phyloP scores from a whole-genome alignment of 2,888 invertebrate genomes.

The Cheilosia urbana region DNA sequence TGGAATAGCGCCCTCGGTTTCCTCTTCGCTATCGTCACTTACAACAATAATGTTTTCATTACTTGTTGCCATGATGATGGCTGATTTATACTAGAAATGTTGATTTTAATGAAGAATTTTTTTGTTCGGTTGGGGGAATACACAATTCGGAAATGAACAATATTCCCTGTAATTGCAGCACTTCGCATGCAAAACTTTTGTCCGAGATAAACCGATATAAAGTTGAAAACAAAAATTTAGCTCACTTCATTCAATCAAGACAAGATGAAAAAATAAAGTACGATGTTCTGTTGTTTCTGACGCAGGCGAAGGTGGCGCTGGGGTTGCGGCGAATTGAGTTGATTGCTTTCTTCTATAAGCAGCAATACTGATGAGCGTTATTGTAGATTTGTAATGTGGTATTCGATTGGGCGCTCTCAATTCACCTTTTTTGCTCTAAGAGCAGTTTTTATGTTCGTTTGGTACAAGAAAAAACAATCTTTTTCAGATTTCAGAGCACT shows the following conservation, averaged over 20 bases:
- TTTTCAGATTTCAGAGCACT: too few relatives aligned
- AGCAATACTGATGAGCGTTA: background rate
- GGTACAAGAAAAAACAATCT: too few relatives aligned
- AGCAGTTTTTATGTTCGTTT: too few relatives aligned
- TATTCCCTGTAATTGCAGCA: too few relatives aligned
- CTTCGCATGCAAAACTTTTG: too few relatives aligned
- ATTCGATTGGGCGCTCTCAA: too few relatives aligned
- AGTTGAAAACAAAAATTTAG: background rate
- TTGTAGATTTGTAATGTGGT: too few relatives aligned
- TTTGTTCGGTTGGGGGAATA: background rate
- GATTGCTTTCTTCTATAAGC: background rate
- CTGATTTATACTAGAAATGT: background rate
- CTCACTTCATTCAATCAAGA: too few relatives aligned
- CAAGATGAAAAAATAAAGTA: too few relatives aligned
- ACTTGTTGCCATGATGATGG: constrained; percentile 60
- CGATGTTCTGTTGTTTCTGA: background rate
- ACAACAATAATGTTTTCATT: constrained; percentile 59
- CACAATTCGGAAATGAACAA: background rate
- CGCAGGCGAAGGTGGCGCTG: constrained; percentile 24
- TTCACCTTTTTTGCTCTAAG: too few relatives aligned
- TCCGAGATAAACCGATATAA: background rate
- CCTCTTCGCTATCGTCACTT: constrained; percentile 59
- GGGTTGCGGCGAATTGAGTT: background rate
- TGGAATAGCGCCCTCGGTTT: constrained; percentile 12
- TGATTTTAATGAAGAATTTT: background rate